A percentile compares a stretch with the other conserved stretches of the same genome.
phyloP scores from a whole-genome alignment of 2,888 invertebrate species.

The Linnaemya tessellans region DNA sequence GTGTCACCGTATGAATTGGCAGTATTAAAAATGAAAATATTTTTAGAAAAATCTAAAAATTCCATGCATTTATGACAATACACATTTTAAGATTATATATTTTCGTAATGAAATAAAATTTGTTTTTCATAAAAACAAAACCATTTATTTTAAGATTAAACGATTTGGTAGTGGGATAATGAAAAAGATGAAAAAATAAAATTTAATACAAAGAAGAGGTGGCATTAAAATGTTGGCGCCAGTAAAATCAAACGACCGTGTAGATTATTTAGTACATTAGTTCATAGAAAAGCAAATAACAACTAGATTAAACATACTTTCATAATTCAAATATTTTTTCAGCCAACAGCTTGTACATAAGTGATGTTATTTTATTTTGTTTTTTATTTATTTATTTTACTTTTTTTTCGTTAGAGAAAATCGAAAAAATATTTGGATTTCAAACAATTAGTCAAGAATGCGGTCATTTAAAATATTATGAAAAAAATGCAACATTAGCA shows the following conservation, averaged over 20 bases:
- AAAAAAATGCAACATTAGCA: constrained; percentile 21
- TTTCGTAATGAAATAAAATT: constrained; percentile 19
- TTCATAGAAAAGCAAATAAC: constrained; percentile 23
- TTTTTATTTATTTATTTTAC: neutral
- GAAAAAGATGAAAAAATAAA: constrained; percentile 8
- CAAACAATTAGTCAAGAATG: constrained; percentile 27
- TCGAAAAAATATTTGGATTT: constrained; percentile 2
- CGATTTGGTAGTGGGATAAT: constrained; percentile 30
- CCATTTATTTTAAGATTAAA: constrained; percentile 56
- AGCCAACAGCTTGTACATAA: constrained; percentile 24
- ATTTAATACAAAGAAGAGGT: constrained; percentile 20
- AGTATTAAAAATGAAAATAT: neutral
- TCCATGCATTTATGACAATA: constrained; percentile 2
- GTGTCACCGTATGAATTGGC: no score
- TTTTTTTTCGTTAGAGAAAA: neutral
- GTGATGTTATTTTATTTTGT: constrained; percentile 3
- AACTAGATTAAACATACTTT: constrained; percentile 38
- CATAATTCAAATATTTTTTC: constrained; percentile 40
- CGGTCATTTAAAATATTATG: constrained; percentile 2
- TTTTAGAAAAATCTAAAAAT: neutral
- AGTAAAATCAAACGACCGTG: constrained; percentile 67
- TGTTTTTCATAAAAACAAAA: constrained; percentile 41
- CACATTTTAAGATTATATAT: constrained; percentile 33
- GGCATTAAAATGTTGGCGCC: constrained; percentile 66
- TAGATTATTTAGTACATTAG: constrained; percentile 62